A percentile compares a stretch with the other conserved stretches of the same genome.
Evolutionary conservation across 2,797 vertebrate species (phyloP).

Genomic region (Lepus townsendii): DNA sequence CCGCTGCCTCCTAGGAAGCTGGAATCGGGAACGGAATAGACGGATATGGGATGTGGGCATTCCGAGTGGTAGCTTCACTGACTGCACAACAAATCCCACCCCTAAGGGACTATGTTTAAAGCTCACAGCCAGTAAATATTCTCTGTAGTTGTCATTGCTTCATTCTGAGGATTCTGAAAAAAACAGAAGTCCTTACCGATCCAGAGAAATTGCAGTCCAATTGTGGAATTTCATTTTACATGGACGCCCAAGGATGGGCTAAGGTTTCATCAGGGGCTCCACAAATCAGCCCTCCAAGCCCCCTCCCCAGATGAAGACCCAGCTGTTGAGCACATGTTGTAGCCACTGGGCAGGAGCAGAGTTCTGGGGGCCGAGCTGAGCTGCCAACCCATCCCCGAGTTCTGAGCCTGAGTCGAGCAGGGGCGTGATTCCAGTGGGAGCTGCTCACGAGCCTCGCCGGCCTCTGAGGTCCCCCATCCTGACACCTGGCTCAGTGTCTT

Average conservation of each 20-base stretch:
- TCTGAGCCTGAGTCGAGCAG: background rate
- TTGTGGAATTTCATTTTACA: background rate
- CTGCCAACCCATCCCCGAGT: background rate
- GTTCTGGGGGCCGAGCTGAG: background rate
- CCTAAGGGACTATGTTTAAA: too few species aligned
- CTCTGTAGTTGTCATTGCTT: background rate
- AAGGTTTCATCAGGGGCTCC: background rate
- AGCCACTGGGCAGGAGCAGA: background rate
- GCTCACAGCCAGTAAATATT: background rate
- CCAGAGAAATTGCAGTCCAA: constrained; percentile 15
- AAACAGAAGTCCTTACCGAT: background rate
- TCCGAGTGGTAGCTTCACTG: too few species aligned
- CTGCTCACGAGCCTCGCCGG: background rate
- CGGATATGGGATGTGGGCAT: too few species aligned
- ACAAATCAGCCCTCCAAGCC: background rate
- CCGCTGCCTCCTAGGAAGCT: too few species aligned
- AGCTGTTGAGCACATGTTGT: background rate
- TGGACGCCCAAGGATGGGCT: background rate
- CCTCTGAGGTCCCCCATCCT: background rate
- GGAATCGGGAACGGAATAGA: too few species aligned
- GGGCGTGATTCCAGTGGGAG: background rate
- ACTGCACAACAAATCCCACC: too few species aligned
- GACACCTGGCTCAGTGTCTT: background rate
- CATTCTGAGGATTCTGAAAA: background rate
- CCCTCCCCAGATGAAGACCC: background rate